phyloP scores from a whole-genome alignment of 2,113 vertebrate species.

The Dinomys branickii region DNA sequence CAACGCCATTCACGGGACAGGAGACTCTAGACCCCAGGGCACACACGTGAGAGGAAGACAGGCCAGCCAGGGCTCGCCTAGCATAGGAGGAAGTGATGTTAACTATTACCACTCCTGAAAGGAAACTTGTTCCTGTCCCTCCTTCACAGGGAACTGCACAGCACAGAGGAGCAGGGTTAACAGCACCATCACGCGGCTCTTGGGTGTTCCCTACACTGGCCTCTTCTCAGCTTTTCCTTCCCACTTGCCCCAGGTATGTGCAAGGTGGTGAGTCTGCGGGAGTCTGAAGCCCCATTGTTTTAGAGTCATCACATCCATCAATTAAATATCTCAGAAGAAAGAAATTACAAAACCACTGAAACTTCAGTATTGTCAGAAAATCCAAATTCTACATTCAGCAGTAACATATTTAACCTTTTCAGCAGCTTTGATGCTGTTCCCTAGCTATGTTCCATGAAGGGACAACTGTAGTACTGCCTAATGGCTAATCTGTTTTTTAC shows the following conservation, averaged over 20 bases:
- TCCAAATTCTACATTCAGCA: neutral
- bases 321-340: neutral
- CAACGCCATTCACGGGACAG: accelerated
- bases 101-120: neutral
- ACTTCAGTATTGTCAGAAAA: constrained; percentile 2
- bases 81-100: accelerated
- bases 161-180: accelerated
- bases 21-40: neutral
- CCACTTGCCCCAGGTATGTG: neutral
- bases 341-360: neutral
- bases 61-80: neutral
- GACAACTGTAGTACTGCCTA: accelerated
- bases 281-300: neutral
- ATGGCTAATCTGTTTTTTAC: neutral
- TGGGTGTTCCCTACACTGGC: accelerated
- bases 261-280: neutral
- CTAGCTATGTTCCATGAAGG: neutral
- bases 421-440: neutral
- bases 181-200: accelerated
- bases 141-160: accelerated
- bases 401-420: neutral
- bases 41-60: accelerated
- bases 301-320: neutral
- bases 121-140: neutral
- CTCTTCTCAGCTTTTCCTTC: neutral